Conservation (phyloP, 2,797 vertebrate species). For the Falco concolor region DNA sequence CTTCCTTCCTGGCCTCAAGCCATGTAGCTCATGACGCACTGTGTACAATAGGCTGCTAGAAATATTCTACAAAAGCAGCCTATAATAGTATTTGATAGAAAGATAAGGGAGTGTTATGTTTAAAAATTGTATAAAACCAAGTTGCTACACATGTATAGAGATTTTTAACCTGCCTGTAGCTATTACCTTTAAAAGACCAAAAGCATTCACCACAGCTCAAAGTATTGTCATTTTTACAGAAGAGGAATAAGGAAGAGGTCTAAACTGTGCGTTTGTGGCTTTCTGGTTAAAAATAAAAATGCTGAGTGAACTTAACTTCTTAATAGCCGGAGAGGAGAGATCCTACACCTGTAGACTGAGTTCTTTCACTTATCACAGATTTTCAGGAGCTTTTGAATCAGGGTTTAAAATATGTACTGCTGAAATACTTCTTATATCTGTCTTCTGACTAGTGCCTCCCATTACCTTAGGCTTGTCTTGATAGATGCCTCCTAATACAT, state of each 20-base stretch:
- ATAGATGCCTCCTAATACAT: background rate
- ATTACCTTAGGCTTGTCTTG: background rate
- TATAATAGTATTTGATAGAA: background rate
- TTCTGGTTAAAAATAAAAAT: background rate
- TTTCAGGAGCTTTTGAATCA: background rate
- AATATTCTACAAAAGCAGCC: background rate
- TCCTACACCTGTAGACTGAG: background rate
- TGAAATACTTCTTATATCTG: background rate
- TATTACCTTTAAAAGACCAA: background rate
- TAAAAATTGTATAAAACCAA: background rate
- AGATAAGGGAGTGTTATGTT: background rate
- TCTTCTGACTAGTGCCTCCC: background rate
- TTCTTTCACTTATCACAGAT: background rate
- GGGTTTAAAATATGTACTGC: background rate
- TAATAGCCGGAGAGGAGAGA: background rate
- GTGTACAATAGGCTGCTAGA: background rate
- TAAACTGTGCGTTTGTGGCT: background rate
- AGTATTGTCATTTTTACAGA: background rate
- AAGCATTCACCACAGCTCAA: background rate
- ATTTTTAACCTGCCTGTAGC: background rate
- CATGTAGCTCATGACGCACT: conserved; percentile 27
- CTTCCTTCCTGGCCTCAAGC: conserved; percentile 65
- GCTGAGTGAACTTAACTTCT: background rate
- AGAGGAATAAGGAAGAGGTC: background rate
- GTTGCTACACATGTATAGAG: background rate